phyloP scores from a whole-genome alignment of 2,888 invertebrate species.

The Tinea trinotella region DNA sequence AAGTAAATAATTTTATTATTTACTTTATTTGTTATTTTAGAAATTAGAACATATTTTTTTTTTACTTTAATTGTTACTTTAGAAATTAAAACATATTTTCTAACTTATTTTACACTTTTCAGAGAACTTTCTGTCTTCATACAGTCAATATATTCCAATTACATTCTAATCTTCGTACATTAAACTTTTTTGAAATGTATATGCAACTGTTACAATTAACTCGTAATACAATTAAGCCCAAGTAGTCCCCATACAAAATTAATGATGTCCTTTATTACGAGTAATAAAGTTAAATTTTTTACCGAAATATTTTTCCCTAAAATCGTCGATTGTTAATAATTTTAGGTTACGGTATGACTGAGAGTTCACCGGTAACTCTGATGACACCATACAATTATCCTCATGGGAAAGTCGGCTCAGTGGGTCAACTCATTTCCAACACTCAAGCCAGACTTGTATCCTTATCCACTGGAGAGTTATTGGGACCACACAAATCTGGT shows the following conservation, averaged over 20 bases:
- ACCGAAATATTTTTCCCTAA: not conserved
- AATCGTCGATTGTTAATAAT: not conserved
- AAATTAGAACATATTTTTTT: no score
- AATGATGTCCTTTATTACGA: no score
- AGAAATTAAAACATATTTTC: no score
- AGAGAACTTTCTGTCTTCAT: no score
- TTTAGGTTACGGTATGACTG: constrained; percentile 79
- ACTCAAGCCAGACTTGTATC: constrained; percentile 78
- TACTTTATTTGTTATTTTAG: no score
- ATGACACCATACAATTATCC: constrained; percentile 73
- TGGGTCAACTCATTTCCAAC: constrained; percentile 77
- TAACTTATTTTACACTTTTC: no score
- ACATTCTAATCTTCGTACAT: no score
- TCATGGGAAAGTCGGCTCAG: constrained; percentile 75
- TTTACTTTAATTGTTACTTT: no score
- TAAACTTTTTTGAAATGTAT: no score
- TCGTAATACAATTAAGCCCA: not conserved
- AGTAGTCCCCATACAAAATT: not conserved
- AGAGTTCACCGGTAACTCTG: constrained; percentile 76
- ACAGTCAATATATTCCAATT: no score
- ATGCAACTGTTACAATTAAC: no score
- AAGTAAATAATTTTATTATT: no score
- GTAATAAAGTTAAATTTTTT: not conserved
- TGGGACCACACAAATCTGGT: constrained; percentile 77
- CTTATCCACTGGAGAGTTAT: constrained; percentile 63